Conservation (phyloP, 1,140 invertebrate genomes). For the Teleogryllus occipitalis region DNA sequence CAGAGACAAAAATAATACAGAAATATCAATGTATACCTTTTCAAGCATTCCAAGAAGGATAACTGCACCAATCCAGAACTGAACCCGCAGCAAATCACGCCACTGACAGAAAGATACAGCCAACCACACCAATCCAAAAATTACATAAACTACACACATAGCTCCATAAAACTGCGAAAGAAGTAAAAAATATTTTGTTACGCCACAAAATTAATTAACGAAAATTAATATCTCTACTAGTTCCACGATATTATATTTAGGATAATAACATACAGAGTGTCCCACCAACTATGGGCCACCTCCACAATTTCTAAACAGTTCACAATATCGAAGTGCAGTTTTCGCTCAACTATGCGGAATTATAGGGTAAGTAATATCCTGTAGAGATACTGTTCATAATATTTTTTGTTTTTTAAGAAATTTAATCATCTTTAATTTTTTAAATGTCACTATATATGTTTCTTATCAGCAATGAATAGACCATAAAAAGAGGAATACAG, state of each 20-base stretch:
- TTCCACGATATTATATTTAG: too few species aligned
- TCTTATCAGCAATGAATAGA: too few species aligned
- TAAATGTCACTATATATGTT: too few species aligned
- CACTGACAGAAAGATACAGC: conserved; percentile 76
- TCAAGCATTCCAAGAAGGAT: conserved; percentile 79
- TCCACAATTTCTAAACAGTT: not conserved
- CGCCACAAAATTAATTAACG: not conserved
- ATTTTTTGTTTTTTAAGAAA: too few species aligned
- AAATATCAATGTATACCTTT: conserved; percentile 36
- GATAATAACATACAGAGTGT: not conserved
- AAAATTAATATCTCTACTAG: not conserved
- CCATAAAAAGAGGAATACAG: too few species aligned
- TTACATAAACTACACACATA: conserved; percentile 81
- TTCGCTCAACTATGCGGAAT: not conserved
- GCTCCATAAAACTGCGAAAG: conserved; percentile 73
- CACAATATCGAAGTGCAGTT: not conserved
- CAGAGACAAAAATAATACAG: too few species aligned
- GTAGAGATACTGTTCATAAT: too few species aligned
- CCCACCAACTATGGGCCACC: not conserved
- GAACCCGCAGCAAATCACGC: conserved; percentile 83
- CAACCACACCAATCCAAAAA: conserved; percentile 76
- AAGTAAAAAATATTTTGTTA: conserved; percentile 20
- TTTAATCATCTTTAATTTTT: too few species aligned
- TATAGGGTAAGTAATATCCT: too few species aligned
- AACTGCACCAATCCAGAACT: conserved; percentile 91